These are phyloP conservation scores for Cosmia trapezina DNA, from an alignment of 2,888 invertebrate genomes.

Conservation along the genomic window DNA sequence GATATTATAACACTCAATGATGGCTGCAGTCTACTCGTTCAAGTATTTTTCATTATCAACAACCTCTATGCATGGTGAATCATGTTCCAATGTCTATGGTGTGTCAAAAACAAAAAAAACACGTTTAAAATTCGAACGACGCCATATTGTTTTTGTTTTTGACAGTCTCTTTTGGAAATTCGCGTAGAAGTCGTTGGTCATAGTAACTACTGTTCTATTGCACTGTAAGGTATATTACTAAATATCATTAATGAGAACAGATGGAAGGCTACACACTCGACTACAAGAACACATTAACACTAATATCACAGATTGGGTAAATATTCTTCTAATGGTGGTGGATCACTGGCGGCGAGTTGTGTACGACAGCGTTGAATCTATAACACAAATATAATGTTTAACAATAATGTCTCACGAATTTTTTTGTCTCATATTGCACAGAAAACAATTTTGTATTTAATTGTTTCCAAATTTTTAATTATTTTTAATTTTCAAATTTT, in stretches of 20 bases:
- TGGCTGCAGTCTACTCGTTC: slow-evolving; percentile 32
- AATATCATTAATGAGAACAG: slow-evolving; percentile 74
- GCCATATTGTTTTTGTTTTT: slow-evolving; percentile 6
- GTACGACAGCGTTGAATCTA: slow-evolving; percentile 89
- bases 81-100: slow-evolving; percentile 1
- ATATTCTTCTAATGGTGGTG: slow-evolving; percentile 84
- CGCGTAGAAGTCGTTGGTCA: slow-evolving; percentile 3
- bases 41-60: slow-evolving; percentile 31
- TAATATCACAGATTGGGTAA: slow-evolving; percentile 86
- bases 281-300: slow-evolving; percentile 77
- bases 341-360: slow-evolving; percentile 88
- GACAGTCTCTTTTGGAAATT: not conserved
- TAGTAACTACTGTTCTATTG: slow-evolving; percentile 45
- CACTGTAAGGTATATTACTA: slow-evolving; percentile 60
- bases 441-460: not conserved
- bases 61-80: not conserved
- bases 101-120: slow-evolving; percentile 16
- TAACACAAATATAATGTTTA: slow-evolving; percentile 31
- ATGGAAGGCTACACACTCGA: slow-evolving; percentile 68
- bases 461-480: no score
- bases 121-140: slow-evolving; percentile 8
- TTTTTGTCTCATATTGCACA: not conserved
- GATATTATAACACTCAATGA: slow-evolving; percentile 24
- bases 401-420: not conserved
- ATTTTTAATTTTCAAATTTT: rapidly evolving